These are phyloP conservation scores for Ctenoplectra terminalis DNA, from an alignment of 1,140 invertebrate genomes.

Conservation along the genomic window DNA sequence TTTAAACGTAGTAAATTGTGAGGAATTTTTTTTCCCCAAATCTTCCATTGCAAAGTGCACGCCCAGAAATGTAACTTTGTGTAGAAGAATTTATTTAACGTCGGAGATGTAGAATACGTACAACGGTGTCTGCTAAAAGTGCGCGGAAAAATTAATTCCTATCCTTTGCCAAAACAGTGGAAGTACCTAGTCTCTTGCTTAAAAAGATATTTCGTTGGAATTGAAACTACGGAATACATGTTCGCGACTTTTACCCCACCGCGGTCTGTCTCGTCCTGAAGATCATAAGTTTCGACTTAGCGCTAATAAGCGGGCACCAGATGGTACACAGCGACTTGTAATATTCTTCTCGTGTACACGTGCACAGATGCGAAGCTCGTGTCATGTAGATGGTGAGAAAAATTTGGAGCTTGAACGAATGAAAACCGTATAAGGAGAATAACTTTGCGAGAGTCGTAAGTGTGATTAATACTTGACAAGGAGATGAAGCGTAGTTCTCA, in stretches of 20 bases:
- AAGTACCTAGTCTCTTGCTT: no score
- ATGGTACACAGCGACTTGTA: conserved; percentile 34
- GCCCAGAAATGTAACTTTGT: no score
- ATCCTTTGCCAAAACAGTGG: no score
- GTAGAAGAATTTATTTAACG: no score
- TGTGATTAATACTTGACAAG: conserved; percentile 3
- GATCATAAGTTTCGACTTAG: conserved; percentile 35
- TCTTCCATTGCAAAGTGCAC: no score
- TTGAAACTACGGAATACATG: neutral
- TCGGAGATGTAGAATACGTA: no score
- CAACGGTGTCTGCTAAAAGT: no score
- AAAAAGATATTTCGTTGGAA: no score
- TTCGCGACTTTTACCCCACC: conserved; percentile 28
- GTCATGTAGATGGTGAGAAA: neutral
- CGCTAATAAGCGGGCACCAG: conserved; percentile 39
- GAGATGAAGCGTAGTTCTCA: neutral
- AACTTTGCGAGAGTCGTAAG: neutral
- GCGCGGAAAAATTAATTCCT: no score
- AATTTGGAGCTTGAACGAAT: neutral
- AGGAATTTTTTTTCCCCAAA: no score
- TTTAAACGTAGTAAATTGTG: no score
- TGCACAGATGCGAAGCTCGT: neutral
- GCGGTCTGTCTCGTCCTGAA: conserved; percentile 9
- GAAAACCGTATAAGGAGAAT: neutral
- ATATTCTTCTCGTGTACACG: conserved; percentile 25